Evolutionary conservation across 1,140 invertebrate genomes (phyloP), one percentile per base, ranked within the genome.

Genomic region (Saccostrea cuccullata): DNA sequence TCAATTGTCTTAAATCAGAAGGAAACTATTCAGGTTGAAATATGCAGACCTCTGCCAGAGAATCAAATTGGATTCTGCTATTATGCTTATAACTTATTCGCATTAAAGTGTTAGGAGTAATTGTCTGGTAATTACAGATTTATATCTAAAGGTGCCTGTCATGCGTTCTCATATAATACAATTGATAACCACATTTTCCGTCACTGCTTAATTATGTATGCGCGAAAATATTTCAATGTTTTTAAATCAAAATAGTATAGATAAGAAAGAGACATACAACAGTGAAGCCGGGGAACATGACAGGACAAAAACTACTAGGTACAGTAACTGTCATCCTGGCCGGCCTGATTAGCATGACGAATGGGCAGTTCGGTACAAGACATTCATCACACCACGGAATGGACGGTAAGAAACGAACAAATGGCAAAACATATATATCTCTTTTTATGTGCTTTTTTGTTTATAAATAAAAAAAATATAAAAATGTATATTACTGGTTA

Each of bases 141-240:
- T 30, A 77, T 64, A n/a, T 64, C 70, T 77, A 26, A 77, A 77
- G 26, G 26, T 40, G 70, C 13, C 70, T 15, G 70, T 36, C 70
- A 77, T 77, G 26, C 23, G 23, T 30, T 77, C 58, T 9, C 26
- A 15, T 15, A 36, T 15, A 30, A 77, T 40, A 30, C 12, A 77
- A 77, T 77, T 77, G 26, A 77, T 36, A 36, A 36, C 70, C 15
- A 36, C 23, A 40, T 47, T 67, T 67, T 23, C 60, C 60, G 70
- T 77, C 70, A 77, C n/a, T 64, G 58, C 17, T 77, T 77, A 77
- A 77, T 77, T 77, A 77, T 77, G 70, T 77, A 77, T 77, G 70
- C 70, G 26, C 26, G 13, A 77, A 77, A 77, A 30, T 30, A 11
- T 77, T 36, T 30, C 30, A 15, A 77, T 77, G 70, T 77, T 77